Base-by-base conservation (phyloP, 2,888 invertebrate genomes). In the Pyralis farinalis region DNA sequence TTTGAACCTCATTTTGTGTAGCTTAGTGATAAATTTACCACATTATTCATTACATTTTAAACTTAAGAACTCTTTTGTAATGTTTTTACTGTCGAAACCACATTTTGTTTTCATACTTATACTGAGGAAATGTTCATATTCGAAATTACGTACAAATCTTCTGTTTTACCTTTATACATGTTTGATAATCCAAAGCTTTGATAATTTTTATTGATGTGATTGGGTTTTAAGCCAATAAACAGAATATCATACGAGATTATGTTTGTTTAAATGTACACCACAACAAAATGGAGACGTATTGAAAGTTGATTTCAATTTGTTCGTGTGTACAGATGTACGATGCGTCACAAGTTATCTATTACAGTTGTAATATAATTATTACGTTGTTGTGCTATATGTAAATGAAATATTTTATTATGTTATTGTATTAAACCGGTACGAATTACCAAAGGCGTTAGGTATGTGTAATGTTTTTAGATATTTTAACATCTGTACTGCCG, bases 381-480 rank as follows among this genome's bases (percentile, higher is more conserved):
- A 58, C 51, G 58, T 73, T 74, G 71, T 79, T 80, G 65, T 61
- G 55, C 61, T 70, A 63, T 72, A 65, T 75, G 54, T 71, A 56
- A 64, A 62, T 72, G 64, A 70, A 63, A 57, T 67, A 61, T 68
- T 68, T 67, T 69, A 68, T 69, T 66, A 63, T 63, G 69, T 84
- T 79, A 71, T 70, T 68, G 59, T 70, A 66, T 69, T 72, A 78
- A 79, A 77, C 84, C 86, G 87, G 87, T 87, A 84, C 76, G 69
- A 70, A 78, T 83, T 83, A 86, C 87, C 87, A 87, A 87, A 87
- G 86, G 80, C 69, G 73, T 82, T 85, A 85, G 82, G 66, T 85
- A 82, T 75, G 72, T 71, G 72, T 85, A 79, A 79, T 71, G 60
- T 69, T 16, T 80, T 75, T 83, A 78, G 71, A 77, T 76, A 71